Conservation (phyloP, 1,140 invertebrate genomes). For the Sitobion miscanthi region DNA sequence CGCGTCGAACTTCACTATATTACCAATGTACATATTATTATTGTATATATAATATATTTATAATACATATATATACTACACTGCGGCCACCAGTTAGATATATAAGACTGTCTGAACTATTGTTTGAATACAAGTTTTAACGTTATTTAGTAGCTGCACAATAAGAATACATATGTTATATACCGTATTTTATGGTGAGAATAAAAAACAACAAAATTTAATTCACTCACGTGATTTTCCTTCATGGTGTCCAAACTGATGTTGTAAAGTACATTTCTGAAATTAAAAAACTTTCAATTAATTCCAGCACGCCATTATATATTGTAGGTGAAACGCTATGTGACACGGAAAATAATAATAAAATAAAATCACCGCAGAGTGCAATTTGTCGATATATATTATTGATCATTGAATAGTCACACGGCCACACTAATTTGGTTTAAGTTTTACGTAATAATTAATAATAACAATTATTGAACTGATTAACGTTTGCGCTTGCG, state of each 20-base stretch:
- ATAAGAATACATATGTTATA: not conserved
- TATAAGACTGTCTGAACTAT: not conserved
- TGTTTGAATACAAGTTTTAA: not conserved
- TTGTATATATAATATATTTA: not conserved
- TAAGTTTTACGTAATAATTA: not conserved
- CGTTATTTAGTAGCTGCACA: not conserved
- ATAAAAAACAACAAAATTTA: not conserved
- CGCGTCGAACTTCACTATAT: not conserved
- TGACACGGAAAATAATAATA: not conserved
- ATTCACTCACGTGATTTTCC: slow-evolving; percentile 69
- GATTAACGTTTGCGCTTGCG: not conserved
- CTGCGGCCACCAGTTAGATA: not conserved
- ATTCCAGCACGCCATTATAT: not conserved
- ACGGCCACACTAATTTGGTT: not conserved
- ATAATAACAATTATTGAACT: not conserved
- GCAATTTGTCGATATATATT: not conserved
- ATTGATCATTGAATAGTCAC: not conserved
- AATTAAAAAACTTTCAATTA: slow-evolving; percentile 62
- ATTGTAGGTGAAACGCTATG: not conserved
- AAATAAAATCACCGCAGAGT: not conserved
- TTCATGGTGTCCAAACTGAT: slow-evolving; percentile 75
- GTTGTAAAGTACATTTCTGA: slow-evolving; percentile 81
- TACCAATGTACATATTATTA: not conserved
- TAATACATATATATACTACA: not conserved
- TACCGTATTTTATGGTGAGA: not conserved